These are phyloP conservation scores for Drosophila mojavensis DNA, from an alignment of 1,140 invertebrate genomes.

Conservation along the genomic window DNA sequence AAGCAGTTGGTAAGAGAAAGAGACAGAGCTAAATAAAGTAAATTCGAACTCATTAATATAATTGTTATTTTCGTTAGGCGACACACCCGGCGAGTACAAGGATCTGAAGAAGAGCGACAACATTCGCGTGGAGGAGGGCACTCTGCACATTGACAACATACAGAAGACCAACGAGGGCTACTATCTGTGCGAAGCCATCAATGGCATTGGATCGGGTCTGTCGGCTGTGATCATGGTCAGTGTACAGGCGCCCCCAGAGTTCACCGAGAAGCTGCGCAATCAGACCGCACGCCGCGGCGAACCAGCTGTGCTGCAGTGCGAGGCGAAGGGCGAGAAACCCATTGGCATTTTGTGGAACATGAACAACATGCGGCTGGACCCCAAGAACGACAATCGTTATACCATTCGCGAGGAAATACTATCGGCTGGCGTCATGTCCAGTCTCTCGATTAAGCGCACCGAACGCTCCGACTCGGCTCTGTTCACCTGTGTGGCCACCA, in stretches of 20 bases:
- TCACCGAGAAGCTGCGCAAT: constrained; percentile 95
- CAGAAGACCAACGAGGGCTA: constrained; percentile 97
- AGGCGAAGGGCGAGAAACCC: constrained; percentile 98
- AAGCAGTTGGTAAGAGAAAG: constrained; percentile 91
- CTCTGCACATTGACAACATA: constrained; percentile 93
- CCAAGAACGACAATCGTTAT: constrained; percentile 93
- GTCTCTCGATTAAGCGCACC: constrained; percentile 94
- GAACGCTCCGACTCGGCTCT: constrained; percentile 95
- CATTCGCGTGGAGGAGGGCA: constrained; percentile 95
- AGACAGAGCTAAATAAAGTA: not conserved
- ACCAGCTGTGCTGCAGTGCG: constrained; percentile 96
- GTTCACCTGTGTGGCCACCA: constrained; percentile 97
- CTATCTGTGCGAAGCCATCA: constrained; percentile 97
- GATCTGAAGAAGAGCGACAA: constrained; percentile 95
- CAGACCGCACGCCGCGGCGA: constrained; percentile 95
- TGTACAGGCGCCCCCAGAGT: constrained; percentile 97
- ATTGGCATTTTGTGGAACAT: constrained; percentile 98
- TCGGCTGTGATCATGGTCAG: constrained; percentile 96
- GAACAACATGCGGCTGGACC: constrained; percentile 95
- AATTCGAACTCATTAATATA: not conserved
- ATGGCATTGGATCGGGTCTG: constrained; percentile 96
- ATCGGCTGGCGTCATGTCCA: constrained; percentile 93
- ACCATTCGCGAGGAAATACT: constrained; percentile 96
- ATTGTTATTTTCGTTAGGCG: constrained; percentile 86
- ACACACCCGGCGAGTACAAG: constrained; percentile 95